Conservation (phyloP, 2,888 invertebrate genomes). For the Digitonthophagus gazella region DNA sequence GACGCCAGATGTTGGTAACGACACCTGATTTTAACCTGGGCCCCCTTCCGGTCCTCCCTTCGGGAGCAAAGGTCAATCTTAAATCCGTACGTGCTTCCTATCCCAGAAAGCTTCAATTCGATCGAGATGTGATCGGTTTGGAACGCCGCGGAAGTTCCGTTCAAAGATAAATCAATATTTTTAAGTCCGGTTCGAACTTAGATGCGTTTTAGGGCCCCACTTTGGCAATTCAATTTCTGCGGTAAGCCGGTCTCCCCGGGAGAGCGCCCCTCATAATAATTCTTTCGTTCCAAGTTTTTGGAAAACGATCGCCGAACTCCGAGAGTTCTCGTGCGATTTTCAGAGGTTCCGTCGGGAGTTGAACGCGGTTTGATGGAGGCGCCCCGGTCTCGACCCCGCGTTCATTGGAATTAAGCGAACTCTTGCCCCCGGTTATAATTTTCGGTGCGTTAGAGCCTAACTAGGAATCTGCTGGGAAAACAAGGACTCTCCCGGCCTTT, state of each 20-base stretch:
- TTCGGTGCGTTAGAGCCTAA: constrained; percentile 19
- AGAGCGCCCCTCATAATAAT: not conserved
- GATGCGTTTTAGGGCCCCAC: not conserved
- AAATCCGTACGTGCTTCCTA: constrained; percentile 15
- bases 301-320: not conserved
- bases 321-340: not conserved
- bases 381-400: not conserved
- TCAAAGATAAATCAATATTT: not conserved
- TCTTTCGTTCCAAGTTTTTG: not conserved
- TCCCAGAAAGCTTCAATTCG: not conserved
- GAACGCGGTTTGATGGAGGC: not conserved
- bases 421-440: constrained; percentile 11
- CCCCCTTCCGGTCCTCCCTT: constrained; percentile 21
- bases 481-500: not conserved
- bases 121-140: not conserved
- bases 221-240: not conserved
- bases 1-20: constrained; percentile 30
- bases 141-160: not conserved
- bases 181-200: not conserved
- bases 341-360: not conserved
- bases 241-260: not conserved
- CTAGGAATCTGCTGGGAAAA: constrained; percentile 4
- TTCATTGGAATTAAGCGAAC: constrained; percentile 10
- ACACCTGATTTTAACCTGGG: constrained; percentile 31
- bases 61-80: constrained; percentile 24